These are phyloP conservation scores for Meta bourneti DNA, from an alignment of 2,888 invertebrate genomes.

Conservation along the genomic window DNA sequence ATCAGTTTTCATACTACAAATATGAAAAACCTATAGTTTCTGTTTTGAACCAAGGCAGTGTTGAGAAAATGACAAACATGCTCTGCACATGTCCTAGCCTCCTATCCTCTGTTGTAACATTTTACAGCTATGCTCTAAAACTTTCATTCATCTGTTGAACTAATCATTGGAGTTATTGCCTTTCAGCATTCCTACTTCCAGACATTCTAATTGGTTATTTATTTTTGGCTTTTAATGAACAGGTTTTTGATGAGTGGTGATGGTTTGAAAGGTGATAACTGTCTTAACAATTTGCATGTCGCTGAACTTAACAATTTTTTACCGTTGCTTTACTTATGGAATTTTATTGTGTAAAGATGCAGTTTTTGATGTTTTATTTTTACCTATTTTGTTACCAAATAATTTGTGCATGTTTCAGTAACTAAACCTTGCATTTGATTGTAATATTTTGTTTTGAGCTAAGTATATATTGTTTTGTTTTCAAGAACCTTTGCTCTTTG, in stretches of 20 bases:
- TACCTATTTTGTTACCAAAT: constrained; percentile 12
- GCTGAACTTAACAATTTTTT: constrained; percentile 44
- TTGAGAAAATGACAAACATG: constrained; percentile 37
- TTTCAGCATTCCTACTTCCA: constrained; percentile 66
- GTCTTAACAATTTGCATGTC: constrained; percentile 62
- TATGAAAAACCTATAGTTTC: too few relatives aligned
- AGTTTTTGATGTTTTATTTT: background rate
- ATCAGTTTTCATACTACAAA: too few relatives aligned
- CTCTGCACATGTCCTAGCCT: constrained; percentile 1
- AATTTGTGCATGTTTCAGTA: constrained; percentile 15
- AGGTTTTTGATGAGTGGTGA: constrained; percentile 66
- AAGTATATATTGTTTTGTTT: background rate
- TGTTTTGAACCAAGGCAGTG: too few relatives aligned
- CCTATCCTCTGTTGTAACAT: constrained; percentile 20
- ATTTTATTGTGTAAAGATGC: constrained; percentile 24
- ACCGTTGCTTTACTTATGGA: constrained; percentile 37
- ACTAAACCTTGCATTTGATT: constrained; percentile 25
- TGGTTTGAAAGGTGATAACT: constrained; percentile 75
- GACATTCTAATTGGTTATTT: constrained; percentile 60
- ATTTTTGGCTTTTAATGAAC: constrained; percentile 65
- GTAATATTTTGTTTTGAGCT: constrained; percentile 17
- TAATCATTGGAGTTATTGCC: constrained; percentile 72
- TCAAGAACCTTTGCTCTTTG: background rate
- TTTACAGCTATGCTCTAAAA: constrained; percentile 53
- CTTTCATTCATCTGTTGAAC: constrained; percentile 33